phyloP scores from a whole-genome alignment of 2,797 vertebrate species.

The Sphaeramia orbicularis region DNA sequence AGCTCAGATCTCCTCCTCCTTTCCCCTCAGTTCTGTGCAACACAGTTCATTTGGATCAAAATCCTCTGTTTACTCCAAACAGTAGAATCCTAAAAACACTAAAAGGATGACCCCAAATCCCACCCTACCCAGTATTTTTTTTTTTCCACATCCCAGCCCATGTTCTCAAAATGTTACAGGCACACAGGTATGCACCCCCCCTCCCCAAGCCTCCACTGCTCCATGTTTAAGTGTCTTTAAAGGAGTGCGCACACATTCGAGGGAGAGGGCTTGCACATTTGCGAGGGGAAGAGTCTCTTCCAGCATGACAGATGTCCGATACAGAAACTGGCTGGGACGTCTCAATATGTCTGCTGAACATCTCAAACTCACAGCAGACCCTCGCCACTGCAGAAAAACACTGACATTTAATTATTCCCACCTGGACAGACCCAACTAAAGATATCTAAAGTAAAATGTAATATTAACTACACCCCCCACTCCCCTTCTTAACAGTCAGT shows the following conservation, averaged over 20 bases:
- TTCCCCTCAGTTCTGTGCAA: slow-evolving; percentile 81
- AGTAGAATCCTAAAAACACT: slow-evolving; percentile 74
- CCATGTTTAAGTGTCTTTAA: slow-evolving; percentile 74
- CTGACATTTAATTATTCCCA: slow-evolving; percentile 71
- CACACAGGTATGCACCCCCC: slow-evolving; percentile 80
- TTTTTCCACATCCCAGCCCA: slow-evolving; percentile 62
- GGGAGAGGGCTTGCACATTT: slow-evolving; percentile 76
- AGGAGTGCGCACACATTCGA: slow-evolving; percentile 81
- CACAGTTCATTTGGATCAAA: slow-evolving; percentile 84
- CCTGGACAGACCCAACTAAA: slow-evolving; percentile 66
- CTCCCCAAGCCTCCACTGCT: slow-evolving; percentile 76
- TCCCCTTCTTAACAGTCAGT: slow-evolving; percentile 73
- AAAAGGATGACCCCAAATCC: slow-evolving; percentile 57
- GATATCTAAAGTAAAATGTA: slow-evolving; percentile 71
- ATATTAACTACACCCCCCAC: slow-evolving; percentile 41
- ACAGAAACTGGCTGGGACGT: slow-evolving; percentile 59
- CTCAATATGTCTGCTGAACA: slow-evolving; percentile 65
- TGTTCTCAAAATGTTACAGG: slow-evolving; percentile 77
- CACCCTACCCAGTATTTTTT: slow-evolving; percentile 40
- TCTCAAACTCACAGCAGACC: slow-evolving; percentile 59
- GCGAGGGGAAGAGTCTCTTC: slow-evolving; percentile 61
- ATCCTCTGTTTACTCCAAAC: slow-evolving; percentile 74
- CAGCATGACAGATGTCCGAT: slow-evolving; percentile 63
- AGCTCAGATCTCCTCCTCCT: slow-evolving; percentile 42
- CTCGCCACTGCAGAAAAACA: slow-evolving; percentile 72